Evolutionary conservation across 2,797 vertebrate genomes (phyloP).

Genomic region (Spea hammondii): DNA sequence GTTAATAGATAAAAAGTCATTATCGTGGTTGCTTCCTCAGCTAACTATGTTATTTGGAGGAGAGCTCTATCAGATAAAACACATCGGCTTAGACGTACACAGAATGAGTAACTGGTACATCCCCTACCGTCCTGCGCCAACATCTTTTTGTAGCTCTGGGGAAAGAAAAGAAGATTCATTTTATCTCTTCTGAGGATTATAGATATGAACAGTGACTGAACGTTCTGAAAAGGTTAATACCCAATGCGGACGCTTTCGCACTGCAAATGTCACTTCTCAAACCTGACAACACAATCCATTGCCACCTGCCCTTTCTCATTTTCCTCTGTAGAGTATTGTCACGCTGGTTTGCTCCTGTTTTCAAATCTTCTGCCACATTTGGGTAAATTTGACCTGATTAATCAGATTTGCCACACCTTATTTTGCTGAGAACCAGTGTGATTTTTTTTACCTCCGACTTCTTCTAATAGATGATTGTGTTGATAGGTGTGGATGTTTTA

Average conservation of each 20-base stretch:
- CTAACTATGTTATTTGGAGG: too few relatives aligned
- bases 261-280: slow-evolving; percentile 36
- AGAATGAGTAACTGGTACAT: not conserved
- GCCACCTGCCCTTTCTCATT: slow-evolving; percentile 34
- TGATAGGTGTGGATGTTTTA: slow-evolving; percentile 66
- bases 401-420: slow-evolving; percentile 58
- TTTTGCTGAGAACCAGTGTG: slow-evolving; percentile 55
- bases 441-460: slow-evolving; percentile 54
- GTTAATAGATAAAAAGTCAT: not conserved
- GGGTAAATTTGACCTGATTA: slow-evolving; percentile 60
- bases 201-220: slow-evolving; percentile 1
- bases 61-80: not conserved
- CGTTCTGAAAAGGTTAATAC: slow-evolving; percentile 43
- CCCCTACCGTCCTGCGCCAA: not conserved
- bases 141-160: not conserved
- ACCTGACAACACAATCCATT: slow-evolving; percentile 9
- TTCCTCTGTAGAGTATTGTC: slow-evolving; percentile 39
- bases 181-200: slow-evolving; percentile 15
- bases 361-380: slow-evolving; percentile 49
- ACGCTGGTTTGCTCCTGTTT: slow-evolving; percentile 26
- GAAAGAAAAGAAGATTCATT: slow-evolving; percentile 31
- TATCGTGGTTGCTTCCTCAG: too few relatives aligned
- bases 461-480: slow-evolving; percentile 58
- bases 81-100: not conserved
- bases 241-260: slow-evolving; percentile 27